These are phyloP conservation scores for Thamnophis sirtalis DNA, from an alignment of 2,113 vertebrate species.

Conservation along the genomic window DNA sequence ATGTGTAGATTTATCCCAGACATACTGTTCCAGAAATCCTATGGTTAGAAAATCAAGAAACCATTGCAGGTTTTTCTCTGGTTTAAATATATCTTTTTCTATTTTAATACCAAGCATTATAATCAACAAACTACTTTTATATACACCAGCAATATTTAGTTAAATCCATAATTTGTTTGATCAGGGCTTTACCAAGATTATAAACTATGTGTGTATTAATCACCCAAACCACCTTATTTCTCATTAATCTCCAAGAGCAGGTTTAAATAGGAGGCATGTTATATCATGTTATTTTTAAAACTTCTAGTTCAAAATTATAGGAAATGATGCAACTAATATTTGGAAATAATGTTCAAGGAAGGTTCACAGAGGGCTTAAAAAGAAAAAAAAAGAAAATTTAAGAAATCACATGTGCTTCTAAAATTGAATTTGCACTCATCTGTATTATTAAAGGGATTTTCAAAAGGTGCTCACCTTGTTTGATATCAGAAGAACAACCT, in stretches of 20 bases:
- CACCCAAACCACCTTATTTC: background rate
- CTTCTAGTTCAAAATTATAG: background rate
- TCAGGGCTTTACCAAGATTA: background rate
- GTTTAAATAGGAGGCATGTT: background rate
- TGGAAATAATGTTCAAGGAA: background rate
- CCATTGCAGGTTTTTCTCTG: background rate
- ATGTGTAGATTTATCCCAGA: background rate
- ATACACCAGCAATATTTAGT: background rate
- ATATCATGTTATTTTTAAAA: background rate
- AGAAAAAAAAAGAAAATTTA: background rate
- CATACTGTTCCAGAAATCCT: background rate
- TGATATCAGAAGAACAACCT: background rate
- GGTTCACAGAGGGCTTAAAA: background rate
- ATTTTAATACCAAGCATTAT: background rate
- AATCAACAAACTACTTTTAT: background rate
- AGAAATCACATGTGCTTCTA: background rate
- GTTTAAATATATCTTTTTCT: background rate
- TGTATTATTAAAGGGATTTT: background rate
- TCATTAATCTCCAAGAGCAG: background rate
- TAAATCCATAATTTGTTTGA: background rate
- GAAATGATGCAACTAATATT: background rate
- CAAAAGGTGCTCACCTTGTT: background rate
- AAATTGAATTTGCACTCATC: background rate
- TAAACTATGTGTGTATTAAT: background rate
- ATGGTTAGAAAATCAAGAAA: background rate